These are phyloP conservation scores for Ferdinandea cuprea DNA, from an alignment of 2,888 invertebrate genomes.

Conservation along the genomic window DNA sequence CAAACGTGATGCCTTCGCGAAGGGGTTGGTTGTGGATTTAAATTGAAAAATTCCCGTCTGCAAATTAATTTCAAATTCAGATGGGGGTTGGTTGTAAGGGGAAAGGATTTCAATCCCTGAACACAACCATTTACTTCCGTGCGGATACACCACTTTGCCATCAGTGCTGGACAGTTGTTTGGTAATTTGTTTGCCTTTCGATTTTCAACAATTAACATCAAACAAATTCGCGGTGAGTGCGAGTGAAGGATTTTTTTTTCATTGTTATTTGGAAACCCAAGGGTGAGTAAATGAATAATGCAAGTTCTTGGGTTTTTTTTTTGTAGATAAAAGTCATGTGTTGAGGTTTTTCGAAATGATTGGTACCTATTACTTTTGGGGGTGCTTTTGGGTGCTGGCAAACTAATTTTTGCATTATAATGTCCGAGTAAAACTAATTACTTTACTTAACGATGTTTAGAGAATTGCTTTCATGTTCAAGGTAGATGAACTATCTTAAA, in stretches of 20 bases:
- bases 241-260: not conserved
- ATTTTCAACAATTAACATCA: slow-evolving; percentile 74
- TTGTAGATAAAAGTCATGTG: not conserved
- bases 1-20: slow-evolving; percentile 56
- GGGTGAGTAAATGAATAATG: not conserved
- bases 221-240: slow-evolving; percentile 53
- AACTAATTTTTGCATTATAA: no score
- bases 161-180: slow-evolving; percentile 41
- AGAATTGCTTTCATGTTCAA: no score
- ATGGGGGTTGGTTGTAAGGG: not conserved
- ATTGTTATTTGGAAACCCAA: no score
- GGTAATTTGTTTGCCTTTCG: slow-evolving; percentile 67
- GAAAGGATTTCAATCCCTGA: slow-evolving; percentile 34
- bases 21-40: slow-evolving; percentile 48
- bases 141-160: not conserved
- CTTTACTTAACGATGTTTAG: no score
- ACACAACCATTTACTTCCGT: slow-evolving; percentile 23
- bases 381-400: no score
- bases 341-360: no score
- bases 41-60: slow-evolving; percentile 74
- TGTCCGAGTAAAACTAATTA: no score
- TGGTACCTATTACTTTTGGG: no score
- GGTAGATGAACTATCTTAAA: no score
- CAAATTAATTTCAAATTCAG: slow-evolving; percentile 70
- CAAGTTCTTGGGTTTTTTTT: no score